Base-by-base conservation (phyloP, 1,140 invertebrate species). In the Penaeus indicus region DNA sequence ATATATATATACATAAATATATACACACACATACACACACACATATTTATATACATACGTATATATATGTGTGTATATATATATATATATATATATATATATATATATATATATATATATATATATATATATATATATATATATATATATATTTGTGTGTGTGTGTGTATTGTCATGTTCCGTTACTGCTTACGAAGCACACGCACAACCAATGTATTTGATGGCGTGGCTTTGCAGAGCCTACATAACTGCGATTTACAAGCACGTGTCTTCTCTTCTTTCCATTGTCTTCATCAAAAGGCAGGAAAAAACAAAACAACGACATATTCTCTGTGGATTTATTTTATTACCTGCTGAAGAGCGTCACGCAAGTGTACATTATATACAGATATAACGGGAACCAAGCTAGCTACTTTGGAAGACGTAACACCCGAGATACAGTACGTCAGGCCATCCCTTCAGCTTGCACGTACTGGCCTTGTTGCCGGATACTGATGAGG, bases 381-480 rank as follows among this genome's bases (percentile, higher is more conserved):
- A 88, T 83, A 77, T 88, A 88, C 80, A 83, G 61, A 25, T 80
- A 72, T 42, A 72, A 84, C 38, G 86, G 81, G 80, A 84, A 75
- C 81, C 86, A 42, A 75, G 81, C 79, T 83, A 62, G 69, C 80
- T 18, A 88, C 81, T 47, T 72, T 83, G 86, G 86, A 88, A 83
- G 84, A 85, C 84, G 22, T 85, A 22, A 77, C 61, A 75, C 72
- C 84, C 84, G 69, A 77, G 72, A 38, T 62, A 47, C 25, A 54
- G 27, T n/a, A 78, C 10, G 19, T 69, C 27, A 62, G 54, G 19
- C 22, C 11, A 13, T 69, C 62, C 80, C 80, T 19, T 13, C 38
- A 60, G 32, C n/a, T 32, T 27, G 27, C 22, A 25, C 79, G 25
- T 18, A 54, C 54, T 54, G 54, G 54, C 32, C 22, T 21, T 27